Conservation (phyloP, 2,113 vertebrate species). For the Taurulus bubalis region DNA sequence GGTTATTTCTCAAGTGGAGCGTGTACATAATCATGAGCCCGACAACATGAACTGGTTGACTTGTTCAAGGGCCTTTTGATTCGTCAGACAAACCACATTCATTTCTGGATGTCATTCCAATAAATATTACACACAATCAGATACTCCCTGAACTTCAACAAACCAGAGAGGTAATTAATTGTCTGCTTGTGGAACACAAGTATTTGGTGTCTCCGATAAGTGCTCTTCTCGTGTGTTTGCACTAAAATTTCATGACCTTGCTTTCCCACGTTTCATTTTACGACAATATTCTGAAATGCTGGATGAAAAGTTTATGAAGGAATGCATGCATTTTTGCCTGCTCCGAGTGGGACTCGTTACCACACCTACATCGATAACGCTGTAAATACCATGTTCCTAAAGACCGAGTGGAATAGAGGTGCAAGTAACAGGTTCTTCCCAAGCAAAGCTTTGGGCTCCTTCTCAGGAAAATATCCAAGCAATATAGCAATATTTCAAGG, state of each 20-base stretch:
- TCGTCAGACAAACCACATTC: conserved; percentile 51
- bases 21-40: conserved; percentile 55
- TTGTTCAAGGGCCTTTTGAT: conserved; percentile 62
- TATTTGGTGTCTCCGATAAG: conserved; percentile 56
- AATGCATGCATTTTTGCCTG: conserved; percentile 41
- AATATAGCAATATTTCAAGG: conserved; percentile 44
- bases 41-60: conserved; percentile 65
- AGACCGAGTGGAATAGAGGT: conserved; percentile 27
- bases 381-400: conserved; percentile 24
- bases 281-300: conserved; percentile 62
- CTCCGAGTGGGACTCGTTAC: conserved; percentile 50
- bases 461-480: conserved; percentile 48
- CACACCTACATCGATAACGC: conserved; percentile 46
- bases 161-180: conserved; percentile 59
- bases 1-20: conserved; percentile 59
- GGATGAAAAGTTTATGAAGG: conserved; percentile 51
- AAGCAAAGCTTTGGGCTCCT: conserved; percentile 16
- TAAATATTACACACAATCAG: conserved; percentile 61
- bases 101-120: conserved; percentile 48
- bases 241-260: conserved; percentile 68
- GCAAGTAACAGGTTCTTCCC: conserved; percentile 53
- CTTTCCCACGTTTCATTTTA: conserved; percentile 55
- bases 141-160: conserved; percentile 52
- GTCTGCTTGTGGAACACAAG: conserved; percentile 60
- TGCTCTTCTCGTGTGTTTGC: conserved; percentile 67